These are phyloP conservation scores for Blastobasis lacticolella DNA, from an alignment of 2,888 invertebrate species.

Conservation along the genomic window DNA sequence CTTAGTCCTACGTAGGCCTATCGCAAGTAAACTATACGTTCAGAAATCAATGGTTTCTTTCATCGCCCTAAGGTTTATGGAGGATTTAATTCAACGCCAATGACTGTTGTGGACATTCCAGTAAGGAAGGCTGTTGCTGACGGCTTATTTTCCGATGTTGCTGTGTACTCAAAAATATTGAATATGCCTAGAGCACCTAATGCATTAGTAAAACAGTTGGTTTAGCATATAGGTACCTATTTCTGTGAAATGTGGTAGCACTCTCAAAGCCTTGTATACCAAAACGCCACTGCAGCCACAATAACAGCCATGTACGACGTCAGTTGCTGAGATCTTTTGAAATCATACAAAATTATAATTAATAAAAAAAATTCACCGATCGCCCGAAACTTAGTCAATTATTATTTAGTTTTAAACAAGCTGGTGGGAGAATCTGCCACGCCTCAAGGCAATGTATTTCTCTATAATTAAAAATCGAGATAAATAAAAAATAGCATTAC, in stretches of 20 bases:
- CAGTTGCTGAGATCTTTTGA: constrained; percentile 60
- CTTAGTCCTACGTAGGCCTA: not conserved
- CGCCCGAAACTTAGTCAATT: constrained; percentile 50
- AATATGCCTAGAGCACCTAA: too few relatives aligned
- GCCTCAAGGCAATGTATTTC: constrained; percentile 57
- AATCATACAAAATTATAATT: constrained; percentile 36
- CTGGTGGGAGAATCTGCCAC: constrained; percentile 68
- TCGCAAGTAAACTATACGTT: not conserved
- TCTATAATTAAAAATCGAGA: constrained; percentile 29
- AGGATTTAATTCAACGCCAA: not conserved
- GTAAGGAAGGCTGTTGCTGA: too few relatives aligned
- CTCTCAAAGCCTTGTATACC: too few relatives aligned
- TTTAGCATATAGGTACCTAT: too few relatives aligned
- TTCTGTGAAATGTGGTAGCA: too few relatives aligned
- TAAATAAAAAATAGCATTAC: constrained; percentile 28
- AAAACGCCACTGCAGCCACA: constrained; percentile 2
- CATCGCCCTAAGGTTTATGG: not conserved
- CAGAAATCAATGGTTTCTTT: not conserved
- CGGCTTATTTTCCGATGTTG: too few relatives aligned
- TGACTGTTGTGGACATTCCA: not conserved
- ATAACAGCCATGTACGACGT: constrained; percentile 31
- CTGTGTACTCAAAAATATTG: too few relatives aligned
- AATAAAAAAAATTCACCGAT: constrained; percentile 35
- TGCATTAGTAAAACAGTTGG: too few relatives aligned
- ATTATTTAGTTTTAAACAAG: constrained; percentile 3